These are phyloP conservation scores for Drosophila gaucha DNA, from an alignment of 2,888 invertebrate genomes.

Conservation along the genomic window DNA sequence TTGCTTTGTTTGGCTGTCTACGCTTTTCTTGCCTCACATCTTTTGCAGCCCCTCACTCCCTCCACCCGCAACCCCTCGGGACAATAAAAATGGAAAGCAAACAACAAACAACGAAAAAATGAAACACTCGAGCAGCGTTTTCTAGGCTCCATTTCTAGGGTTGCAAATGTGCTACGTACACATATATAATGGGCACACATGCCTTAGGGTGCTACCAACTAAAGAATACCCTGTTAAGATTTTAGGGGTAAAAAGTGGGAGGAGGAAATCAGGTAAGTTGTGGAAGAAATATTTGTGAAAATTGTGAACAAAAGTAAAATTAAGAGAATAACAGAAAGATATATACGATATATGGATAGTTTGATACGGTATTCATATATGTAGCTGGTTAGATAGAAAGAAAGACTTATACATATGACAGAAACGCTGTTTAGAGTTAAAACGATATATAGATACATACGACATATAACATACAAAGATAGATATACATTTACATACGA, in stretches of 20 bases:
- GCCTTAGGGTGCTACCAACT: background rate
- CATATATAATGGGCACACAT: background rate
- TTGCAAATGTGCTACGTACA: constrained; percentile 30
- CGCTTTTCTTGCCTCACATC: constrained; percentile 17
- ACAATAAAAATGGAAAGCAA: constrained; percentile 33
- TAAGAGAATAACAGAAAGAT: no score
- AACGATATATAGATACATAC: no score
- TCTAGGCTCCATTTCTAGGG: constrained; percentile 50
- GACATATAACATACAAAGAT: no score
- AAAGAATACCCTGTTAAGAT: constrained; percentile 9
- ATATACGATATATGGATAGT: background rate
- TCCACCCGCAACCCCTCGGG: constrained; percentile 1
- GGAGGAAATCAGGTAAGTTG: no score
- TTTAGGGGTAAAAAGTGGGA: no score
- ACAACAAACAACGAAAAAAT: constrained; percentile 6
- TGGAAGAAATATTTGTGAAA: no score
- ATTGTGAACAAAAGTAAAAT: no score
- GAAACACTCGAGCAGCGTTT: constrained; percentile 35
- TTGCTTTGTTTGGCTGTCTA: constrained; percentile 26
- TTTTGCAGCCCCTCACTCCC: constrained; percentile 5
- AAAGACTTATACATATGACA: no score
- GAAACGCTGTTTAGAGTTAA: no score
- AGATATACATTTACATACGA: background rate
- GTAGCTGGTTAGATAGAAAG: no score
- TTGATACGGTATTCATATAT: no score